Base-by-base conservation (phyloP, 2,888 invertebrate genomes). In the Odontocolon sp. region DNA sequence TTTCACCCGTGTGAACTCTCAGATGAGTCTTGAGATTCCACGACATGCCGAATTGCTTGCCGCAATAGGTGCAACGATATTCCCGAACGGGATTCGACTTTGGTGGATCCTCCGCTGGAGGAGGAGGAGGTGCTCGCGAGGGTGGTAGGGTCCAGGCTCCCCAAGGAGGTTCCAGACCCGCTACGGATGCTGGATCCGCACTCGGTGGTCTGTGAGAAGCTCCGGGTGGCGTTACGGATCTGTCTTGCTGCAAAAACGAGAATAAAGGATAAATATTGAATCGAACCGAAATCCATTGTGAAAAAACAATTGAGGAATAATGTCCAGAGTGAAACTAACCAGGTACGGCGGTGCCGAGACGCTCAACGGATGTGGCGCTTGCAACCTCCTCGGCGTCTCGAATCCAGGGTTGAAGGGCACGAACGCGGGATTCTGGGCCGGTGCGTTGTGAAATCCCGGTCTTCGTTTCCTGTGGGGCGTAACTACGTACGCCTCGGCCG, bases 1-100 rank as follows among this genome's bases (percentile, higher is more conserved):
- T 97, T 85, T 97, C 96, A 73, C 96, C 96, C 0, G 96, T 97
- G 87, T 96, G 96, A 18, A 97, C 96, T 87, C 96, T 93, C 70
- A 96, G 92, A 91, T 96, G 96, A 77, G 96, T 97, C 90, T 97
- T 97, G 86, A 97, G 92, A 92, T 97, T 97, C 96, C 96, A 97
- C 73, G 96, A 96, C 96, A 96, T 96, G 75, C 96, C 96, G 86
- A 97, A 97, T 90, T 96, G 96, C 91, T 97, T 97, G 69, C 96
- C 96, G 90, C 96, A 96, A 90, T 96, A 96, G 88, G 95, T 96
- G 89, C 96, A 97, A 74, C 96, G 94, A 89, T 97, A 97, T 89
- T 96, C 96, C 70, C 96, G 93, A 47, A 96, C 95, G 57, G 95
- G 95, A 91, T 86, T 93, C 91, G 82, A 93, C 90, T 77, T 92